Conservation (phyloP, 1,140 invertebrate genomes). For the Calliphora vicina region DNA sequence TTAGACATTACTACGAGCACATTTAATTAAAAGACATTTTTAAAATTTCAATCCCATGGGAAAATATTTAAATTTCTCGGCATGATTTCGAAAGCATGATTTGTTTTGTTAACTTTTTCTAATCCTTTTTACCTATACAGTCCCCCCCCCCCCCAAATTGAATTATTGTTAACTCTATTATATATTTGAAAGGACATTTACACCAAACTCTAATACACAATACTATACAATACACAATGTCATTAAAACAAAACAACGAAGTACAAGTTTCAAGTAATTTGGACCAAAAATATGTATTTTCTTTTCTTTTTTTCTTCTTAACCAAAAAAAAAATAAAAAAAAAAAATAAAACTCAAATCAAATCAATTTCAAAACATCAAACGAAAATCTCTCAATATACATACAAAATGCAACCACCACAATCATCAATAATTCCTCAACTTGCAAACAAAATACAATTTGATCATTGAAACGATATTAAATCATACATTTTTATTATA, state of each 20-base stretch:
- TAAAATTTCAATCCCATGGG: no score
- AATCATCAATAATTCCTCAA: neutral
- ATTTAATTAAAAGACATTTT: no score
- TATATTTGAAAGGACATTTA: neutral
- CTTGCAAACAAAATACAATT: neutral
- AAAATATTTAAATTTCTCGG: neutral
- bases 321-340: conserved; percentile 19
- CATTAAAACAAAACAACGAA: conserved; percentile 3
- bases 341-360: conserved; percentile 4
- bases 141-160: no score
- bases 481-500: neutral
- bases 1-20: neutral
- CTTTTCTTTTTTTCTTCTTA: conserved; percentile 30
- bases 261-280: conserved; percentile 36
- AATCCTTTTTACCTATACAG: neutral
- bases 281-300: conserved; percentile 37
- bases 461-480: neutral
- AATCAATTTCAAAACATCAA: conserved; percentile 9
- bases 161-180: neutral
- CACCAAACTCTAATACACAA: neutral
- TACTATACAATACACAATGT: neutral
- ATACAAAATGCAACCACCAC: neutral
- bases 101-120: neutral
- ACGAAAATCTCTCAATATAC: neutral
- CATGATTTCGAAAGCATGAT: neutral